Conservation (phyloP, 2,888 invertebrate species). For the Agrypnus murinus region DNA sequence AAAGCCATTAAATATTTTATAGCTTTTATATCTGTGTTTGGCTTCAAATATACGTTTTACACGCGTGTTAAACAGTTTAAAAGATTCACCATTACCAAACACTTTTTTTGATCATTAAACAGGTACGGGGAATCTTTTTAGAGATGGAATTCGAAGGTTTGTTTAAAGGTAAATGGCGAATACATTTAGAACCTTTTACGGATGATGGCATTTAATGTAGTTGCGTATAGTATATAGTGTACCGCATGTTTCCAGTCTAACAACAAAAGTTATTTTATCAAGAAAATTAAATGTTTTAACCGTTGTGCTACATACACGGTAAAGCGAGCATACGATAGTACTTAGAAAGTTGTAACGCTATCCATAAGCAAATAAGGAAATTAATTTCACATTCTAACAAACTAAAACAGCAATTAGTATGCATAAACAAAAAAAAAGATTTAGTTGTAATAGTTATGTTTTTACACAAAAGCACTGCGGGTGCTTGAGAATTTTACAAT, state of each 20-base stretch:
- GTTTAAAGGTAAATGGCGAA: constrained; percentile 32
- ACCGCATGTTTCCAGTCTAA: constrained; percentile 1
- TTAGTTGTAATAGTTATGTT: constrained; percentile 43
- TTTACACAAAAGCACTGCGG: constrained; percentile 49
- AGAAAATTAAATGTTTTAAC: constrained; percentile 11
- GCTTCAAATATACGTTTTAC: constrained; percentile 59
- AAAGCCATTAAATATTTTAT: constrained; percentile 61
- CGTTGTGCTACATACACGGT: constrained; percentile 17
- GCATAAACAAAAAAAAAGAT: constrained; percentile 42
- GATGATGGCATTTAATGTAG: constrained; percentile 20
- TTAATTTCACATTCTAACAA: constrained; percentile 35
- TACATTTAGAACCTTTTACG: constrained; percentile 18
- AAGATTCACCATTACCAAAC: constrained; percentile 47
- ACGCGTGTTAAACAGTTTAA: constrained; percentile 56
- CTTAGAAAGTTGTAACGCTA: constrained; percentile 22
- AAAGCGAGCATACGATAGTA: constrained; percentile 20
- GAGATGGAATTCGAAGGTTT: constrained; percentile 30
- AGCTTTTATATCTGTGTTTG: constrained; percentile 60
- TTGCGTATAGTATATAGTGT: too few relatives aligned
- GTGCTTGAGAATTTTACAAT: constrained; percentile 48
- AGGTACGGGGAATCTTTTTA: constrained; percentile 16
- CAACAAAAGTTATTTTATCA: constrained; percentile 16
- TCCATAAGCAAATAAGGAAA: constrained; percentile 32
- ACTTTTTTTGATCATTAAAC: constrained; percentile 43
- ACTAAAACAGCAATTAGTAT: constrained; percentile 42